Evolutionary conservation across 2,888 invertebrate genomes (phyloP).

Genomic region (Brachycybe producta): DNA sequence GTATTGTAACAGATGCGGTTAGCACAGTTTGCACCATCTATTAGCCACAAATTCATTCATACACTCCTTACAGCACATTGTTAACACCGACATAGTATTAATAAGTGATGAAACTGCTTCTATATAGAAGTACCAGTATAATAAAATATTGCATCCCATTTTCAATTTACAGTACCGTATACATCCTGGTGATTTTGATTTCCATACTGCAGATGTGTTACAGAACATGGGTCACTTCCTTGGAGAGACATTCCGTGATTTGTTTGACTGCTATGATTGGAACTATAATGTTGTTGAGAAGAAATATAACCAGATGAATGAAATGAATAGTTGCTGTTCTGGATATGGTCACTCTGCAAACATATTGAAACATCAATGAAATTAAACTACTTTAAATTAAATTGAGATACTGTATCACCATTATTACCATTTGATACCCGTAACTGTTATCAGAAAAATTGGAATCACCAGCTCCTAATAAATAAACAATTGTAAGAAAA

Average conservation of each 20-base stretch:
- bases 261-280: conserved; percentile 7
- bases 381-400: neutral
- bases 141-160: too few species aligned
- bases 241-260: conserved; percentile 14
- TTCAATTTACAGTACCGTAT: conserved; percentile 5
- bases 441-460: conserved; percentile 14
- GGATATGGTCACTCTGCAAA: conserved; percentile 6
- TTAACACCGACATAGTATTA: too few species aligned
- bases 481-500: neutral
- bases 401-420: conserved; percentile 2
- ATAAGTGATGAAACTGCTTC: too few species aligned
- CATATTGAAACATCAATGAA: neutral
- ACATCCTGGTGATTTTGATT: conserved; percentile 7
- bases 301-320: conserved; percentile 16
- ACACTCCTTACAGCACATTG: too few species aligned
- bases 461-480: conserved; percentile 13
- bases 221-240: conserved; percentile 12
- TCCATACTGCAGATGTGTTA: conserved; percentile 8
- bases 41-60: too few species aligned
- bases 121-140: too few species aligned
- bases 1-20: too few species aligned
- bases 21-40: too few species aligned
- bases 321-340: conserved; percentile 13
- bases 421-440: conserved; percentile 18
- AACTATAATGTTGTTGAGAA: conserved; percentile 12